Conservation (phyloP, 2,113 vertebrate species). For the Malurus alboscapulatus region DNA sequence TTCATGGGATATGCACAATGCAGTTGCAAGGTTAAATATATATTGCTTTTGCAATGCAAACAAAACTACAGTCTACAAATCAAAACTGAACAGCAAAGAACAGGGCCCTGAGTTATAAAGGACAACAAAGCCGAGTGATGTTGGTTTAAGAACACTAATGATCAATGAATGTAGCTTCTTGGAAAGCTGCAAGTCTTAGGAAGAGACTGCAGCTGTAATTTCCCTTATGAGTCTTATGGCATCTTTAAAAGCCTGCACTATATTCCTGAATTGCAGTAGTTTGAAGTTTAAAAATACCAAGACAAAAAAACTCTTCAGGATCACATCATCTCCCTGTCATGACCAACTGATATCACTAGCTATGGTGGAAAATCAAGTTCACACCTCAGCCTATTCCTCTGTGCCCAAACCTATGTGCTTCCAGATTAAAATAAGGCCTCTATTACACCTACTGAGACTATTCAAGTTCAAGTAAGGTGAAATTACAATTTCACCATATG, state of each 20-base stretch:
- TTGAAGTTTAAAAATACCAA: slow-evolving; percentile 13
- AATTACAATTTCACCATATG: slow-evolving; percentile 40
- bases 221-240: neutral
- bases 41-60: neutral
- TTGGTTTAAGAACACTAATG: neutral
- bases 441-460: neutral
- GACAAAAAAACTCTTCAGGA: neutral
- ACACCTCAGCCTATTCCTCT: neutral
- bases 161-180: neutral
- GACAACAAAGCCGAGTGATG: neutral
- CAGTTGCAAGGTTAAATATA: rapidly evolving
- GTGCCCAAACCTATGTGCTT: neutral
- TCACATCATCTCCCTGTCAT: neutral
- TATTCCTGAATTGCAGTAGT: neutral
- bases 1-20: rapidly evolving
- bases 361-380: slow-evolving; percentile 16
- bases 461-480: slow-evolving; percentile 36
- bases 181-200: neutral
- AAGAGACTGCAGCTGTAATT: neutral
- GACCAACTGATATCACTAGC: neutral
- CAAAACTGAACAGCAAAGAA: neutral
- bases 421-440: neutral
- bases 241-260: neutral
- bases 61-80: neutral
- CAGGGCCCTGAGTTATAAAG: neutral